These are phyloP conservation scores for Morpho deidamia DNA, from an alignment of 2,888 invertebrate species.

Conservation along the genomic window DNA sequence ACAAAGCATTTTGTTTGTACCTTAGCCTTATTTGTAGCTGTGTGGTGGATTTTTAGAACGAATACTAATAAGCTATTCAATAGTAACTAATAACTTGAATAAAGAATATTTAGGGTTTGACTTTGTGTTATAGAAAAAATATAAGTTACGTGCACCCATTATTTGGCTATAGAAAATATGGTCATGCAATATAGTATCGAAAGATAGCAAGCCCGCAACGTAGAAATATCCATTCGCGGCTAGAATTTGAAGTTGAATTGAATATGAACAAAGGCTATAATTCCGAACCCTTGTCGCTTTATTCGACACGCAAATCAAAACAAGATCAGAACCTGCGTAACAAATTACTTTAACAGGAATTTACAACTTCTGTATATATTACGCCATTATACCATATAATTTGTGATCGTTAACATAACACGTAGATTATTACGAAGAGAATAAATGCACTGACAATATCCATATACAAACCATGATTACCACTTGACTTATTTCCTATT, in stretches of 20 bases:
- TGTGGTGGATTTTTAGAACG: too few relatives aligned
- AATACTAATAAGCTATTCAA: too few relatives aligned
- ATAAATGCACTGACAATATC: not conserved
- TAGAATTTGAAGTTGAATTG: constrained; percentile 3
- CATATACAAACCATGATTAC: constrained; percentile 1
- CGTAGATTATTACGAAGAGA: constrained; percentile 7
- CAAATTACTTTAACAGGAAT: constrained; percentile 4
- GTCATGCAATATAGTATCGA: not conserved
- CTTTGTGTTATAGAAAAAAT: too few relatives aligned
- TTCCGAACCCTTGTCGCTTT: constrained; percentile 7
- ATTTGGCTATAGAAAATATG: too few relatives aligned
- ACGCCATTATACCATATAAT: constrained; percentile 12
- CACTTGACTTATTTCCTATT: constrained; percentile 4
- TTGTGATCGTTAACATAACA: constrained; percentile 11
- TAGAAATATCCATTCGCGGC: not conserved
- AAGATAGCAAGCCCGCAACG: not conserved
- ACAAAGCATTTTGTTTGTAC: too few relatives aligned
- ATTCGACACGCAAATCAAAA: not conserved
- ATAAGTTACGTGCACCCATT: too few relatives aligned
- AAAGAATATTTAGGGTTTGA: too few relatives aligned
- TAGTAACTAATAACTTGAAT: too few relatives aligned
- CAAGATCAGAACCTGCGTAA: constrained; percentile 4
- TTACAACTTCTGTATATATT: constrained; percentile 5
- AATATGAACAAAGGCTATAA: constrained; percentile 18
- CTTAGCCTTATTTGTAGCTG: too few relatives aligned